Percentiles rank a stretch among this genome's conserved stretches.
phyloP scores from a whole-genome alignment of 2,888 invertebrate genomes.

The Sericinus montela region DNA sequence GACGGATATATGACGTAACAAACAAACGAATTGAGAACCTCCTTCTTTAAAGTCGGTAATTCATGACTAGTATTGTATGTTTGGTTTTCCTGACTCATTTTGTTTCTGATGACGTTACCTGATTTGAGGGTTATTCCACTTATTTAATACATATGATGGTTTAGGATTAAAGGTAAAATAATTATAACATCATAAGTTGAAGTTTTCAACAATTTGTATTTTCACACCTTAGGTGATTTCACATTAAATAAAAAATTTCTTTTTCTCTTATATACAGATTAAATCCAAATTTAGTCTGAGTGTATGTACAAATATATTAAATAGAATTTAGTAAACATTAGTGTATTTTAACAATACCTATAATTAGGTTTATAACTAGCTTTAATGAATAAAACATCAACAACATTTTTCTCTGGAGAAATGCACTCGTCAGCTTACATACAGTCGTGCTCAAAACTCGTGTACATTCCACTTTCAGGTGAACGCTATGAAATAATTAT shows the following conservation, averaged over 20 bases:
- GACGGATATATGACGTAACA: too few species aligned
- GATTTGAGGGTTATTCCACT: too few species aligned
- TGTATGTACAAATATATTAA: conserved; percentile 81
- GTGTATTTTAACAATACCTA: conserved; percentile 79
- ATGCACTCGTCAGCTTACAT: conserved; percentile 60
- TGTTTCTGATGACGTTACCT: too few species aligned
- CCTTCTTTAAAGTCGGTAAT: too few species aligned
- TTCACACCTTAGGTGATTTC: conserved; percentile 74
- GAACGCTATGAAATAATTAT: conserved; percentile 51
- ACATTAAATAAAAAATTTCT: conserved; percentile 74
- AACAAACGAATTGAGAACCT: too few species aligned
- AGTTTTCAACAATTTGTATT: conserved; percentile 78
- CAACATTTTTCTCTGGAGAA: conserved; percentile 73
- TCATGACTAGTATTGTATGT: too few species aligned
- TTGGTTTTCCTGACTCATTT: too few species aligned
- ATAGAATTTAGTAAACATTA: conserved; percentile 80
- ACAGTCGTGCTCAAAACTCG: conserved; percentile 59
- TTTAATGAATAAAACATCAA: conserved; percentile 71
- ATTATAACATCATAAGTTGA: conserved; percentile 41
- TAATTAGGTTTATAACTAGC: conserved; percentile 57
- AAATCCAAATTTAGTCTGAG: conserved; percentile 76
- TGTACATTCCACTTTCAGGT: conserved; percentile 48
- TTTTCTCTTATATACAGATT: conserved; percentile 77
- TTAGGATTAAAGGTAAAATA: conserved; percentile 14
- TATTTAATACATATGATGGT: too few species aligned